These are phyloP conservation scores for Anthophora plumipes DNA, from an alignment of 2,888 invertebrate species.

Conservation along the genomic window DNA sequence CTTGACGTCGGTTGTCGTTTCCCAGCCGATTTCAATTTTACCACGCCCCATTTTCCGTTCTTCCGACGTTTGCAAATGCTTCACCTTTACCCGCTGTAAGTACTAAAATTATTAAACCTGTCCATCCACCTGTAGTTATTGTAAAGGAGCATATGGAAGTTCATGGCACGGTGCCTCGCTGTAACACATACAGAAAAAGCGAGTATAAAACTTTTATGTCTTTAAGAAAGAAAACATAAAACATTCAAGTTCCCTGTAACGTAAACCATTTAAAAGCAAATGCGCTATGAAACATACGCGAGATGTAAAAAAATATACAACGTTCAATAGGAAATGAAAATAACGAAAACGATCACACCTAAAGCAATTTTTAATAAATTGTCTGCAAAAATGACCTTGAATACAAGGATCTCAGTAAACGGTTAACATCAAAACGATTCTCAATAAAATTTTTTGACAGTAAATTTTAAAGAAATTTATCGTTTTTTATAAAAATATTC, in stretches of 20 bases:
- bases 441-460: no score
- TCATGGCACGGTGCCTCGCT: background rate
- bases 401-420: no score
- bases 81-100: background rate
- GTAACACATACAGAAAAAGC: no score
- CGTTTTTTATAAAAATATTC: no score
- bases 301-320: background rate
- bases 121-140: background rate
- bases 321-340: background rate
- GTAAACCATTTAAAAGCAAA: background rate
- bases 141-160: background rate
- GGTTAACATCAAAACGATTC: no score
- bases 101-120: constrained; percentile 9
- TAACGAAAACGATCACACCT: background rate
- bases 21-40: constrained; percentile 35
- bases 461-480: no score
- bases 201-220: background rate
- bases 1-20: background rate
- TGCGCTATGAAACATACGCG: background rate
- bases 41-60: constrained; percentile 22
- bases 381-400: background rate
- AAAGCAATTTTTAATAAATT: background rate
- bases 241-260: background rate
- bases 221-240: background rate
- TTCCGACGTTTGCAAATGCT: constrained; percentile 18